These are phyloP conservation scores for Enteromius paludinosus DNA, from an alignment of 2,797 vertebrate genomes.

Conservation along the genomic window DNA sequence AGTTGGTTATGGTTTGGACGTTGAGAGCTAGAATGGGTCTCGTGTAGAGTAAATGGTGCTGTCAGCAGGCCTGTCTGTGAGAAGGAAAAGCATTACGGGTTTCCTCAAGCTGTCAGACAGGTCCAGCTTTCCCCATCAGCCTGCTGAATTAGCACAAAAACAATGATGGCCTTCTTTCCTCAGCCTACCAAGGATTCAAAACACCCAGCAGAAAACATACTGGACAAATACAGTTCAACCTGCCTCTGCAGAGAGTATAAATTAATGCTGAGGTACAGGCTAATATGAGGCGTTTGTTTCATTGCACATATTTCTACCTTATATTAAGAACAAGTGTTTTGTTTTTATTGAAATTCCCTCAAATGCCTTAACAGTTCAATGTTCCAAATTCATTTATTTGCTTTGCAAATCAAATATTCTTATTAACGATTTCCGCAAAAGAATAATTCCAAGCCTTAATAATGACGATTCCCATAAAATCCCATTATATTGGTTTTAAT, in stretches of 20 bases:
- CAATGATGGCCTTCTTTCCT: constrained; percentile 46
- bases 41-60: constrained; percentile 62
- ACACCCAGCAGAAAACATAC: constrained; percentile 10
- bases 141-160: constrained; percentile 65
- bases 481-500: constrained; percentile 29
- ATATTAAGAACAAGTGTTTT: background rate
- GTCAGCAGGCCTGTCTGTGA: constrained; percentile 59
- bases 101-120: constrained; percentile 54
- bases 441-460: background rate
- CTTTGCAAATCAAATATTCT: background rate
- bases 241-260: background rate
- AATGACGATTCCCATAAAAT: background rate
- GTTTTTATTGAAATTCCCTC: background rate
- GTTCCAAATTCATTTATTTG: background rate
- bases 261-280: background rate
- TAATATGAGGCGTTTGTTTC: background rate
- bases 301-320: background rate
- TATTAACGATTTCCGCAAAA: background rate
- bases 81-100: constrained; percentile 60
- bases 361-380: background rate
- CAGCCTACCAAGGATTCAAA: constrained; percentile 50
- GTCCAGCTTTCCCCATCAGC: constrained; percentile 60
- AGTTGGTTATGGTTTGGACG: constrained; percentile 40
- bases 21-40: constrained; percentile 47
- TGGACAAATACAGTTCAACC: background rate